Evolutionary conservation across 2,888 invertebrate species (phyloP), one percentile per base, ranked within the genome.

Genomic region (Netelia melanura): DNA sequence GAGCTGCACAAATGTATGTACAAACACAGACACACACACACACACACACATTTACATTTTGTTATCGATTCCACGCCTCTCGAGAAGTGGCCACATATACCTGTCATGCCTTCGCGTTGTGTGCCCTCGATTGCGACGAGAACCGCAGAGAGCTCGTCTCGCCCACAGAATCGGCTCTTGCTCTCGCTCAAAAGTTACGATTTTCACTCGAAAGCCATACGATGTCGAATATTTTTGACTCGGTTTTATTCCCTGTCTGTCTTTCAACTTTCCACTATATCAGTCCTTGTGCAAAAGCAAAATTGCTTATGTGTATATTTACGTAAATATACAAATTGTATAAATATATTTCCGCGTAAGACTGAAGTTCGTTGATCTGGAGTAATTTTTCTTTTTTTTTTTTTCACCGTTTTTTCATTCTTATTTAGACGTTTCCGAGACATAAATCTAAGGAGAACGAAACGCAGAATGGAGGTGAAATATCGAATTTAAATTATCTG

Each of bases 61-160:
- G 58, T 72, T 76, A 84, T 84, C 84, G 84, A 81, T 76, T 81
- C 84, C 56, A 72, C 76, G 80, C 43, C 72, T 77, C 78, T 67
- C 43, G 67, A 71, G 23, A 84, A 83, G 74, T 79, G 62, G 71
- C 71, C 58, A 61, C 65, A 14, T 74, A 72, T 78, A 82, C 78
- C 70, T 71, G 78, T 79, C 78, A 79, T 79, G 70, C 70, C 78
- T 58, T 58, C 38, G 14, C 64, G 64, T 11, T 65, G 72, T 80
- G 80, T 80, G 80, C 21, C 11, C 52, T 43, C 30, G 64, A 44
- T 48, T 14, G 77, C 67, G 77, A 43, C 67, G 72, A 68, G 61
- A 56, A 67, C 62, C 44, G 64, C 52, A 25, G 44, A 67, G 56
- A 43, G 77, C 14, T 68, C 14, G 64, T 56, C 44, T 68, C 68